Evolutionary conservation across 1,140 invertebrate genomes (phyloP).

Genomic region (Stegodyphus dumicola): DNA sequence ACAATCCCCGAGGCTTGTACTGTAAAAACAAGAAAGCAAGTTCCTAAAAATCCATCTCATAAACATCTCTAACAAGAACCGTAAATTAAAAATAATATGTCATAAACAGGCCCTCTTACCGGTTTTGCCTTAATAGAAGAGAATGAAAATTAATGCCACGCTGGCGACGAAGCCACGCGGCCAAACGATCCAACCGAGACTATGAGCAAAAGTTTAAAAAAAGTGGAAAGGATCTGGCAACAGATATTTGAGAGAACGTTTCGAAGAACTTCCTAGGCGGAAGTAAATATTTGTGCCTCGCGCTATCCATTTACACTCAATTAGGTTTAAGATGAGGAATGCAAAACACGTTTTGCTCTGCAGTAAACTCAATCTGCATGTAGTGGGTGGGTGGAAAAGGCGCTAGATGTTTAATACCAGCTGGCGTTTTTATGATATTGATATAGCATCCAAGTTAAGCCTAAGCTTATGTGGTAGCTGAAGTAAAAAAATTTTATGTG

Average conservation of each 20-base stretch:
- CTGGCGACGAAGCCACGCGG: constrained; percentile 9
- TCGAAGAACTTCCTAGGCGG: constrained; percentile 1
- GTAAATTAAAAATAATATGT: constrained; percentile 51
- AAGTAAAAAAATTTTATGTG: neutral
- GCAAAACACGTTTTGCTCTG: constrained; percentile 14
- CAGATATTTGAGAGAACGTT: constrained; percentile 13
- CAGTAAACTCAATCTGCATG: neutral
- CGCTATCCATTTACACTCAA: constrained; percentile 21
- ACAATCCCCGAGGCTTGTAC: neutral
- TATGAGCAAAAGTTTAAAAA: neutral
- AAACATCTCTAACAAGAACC: constrained; percentile 41
- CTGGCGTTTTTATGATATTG: constrained; percentile 23
- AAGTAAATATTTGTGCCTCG: constrained; percentile 18
- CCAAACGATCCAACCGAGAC: constrained; percentile 34
- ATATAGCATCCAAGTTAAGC: constrained; percentile 10
- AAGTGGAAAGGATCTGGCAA: neutral
- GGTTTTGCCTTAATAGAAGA: neutral
- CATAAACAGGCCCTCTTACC: constrained; percentile 25
- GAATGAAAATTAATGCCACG: constrained; percentile 41
- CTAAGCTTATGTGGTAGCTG: constrained; percentile 21
- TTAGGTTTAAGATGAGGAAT: constrained; percentile 42
- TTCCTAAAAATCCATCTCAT: constrained; percentile 23
- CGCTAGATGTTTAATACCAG: constrained; percentile 18
- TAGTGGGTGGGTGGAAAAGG: neutral
- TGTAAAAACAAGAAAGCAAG: neutral